Evolutionary conservation across 2,797 vertebrate species (phyloP).

Genomic region (Gallinago stenura): DNA sequence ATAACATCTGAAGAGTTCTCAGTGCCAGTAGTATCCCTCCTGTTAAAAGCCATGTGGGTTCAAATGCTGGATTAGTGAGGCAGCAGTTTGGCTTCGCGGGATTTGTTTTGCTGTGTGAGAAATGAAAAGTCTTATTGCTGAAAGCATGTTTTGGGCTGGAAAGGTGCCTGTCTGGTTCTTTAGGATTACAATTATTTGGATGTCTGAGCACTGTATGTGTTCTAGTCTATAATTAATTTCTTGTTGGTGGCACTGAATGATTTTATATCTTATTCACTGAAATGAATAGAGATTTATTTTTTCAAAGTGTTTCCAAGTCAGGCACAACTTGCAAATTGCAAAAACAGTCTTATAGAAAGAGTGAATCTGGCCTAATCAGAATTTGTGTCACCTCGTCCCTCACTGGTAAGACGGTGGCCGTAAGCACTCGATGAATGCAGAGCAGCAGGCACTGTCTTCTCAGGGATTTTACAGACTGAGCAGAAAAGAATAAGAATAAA

Average conservation of each 20-base stretch:
- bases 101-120: background rate
- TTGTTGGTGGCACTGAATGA: background rate
- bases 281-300: background rate
- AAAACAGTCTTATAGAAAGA: background rate
- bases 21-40: background rate
- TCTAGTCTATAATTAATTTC: background rate
- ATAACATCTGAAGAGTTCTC: background rate
- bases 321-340: background rate
- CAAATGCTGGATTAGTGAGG: background rate
- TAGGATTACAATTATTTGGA: background rate
- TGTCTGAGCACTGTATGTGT: background rate
- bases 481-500: background rate
- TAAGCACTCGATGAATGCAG: background rate
- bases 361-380: background rate
- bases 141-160: background rate
- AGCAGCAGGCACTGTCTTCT: background rate
- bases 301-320: background rate
- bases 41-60: background rate
- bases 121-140: background rate
- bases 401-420: fast-evolving
- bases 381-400: background rate
- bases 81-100: background rate
- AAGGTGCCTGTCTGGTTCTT: background rate
- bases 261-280: background rate
- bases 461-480: background rate